A percentile compares a stretch with the other conserved stretches of the same genome.
phyloP scores from a whole-genome alignment of 2,113 vertebrate species.

The Mormyrus lacerda region DNA sequence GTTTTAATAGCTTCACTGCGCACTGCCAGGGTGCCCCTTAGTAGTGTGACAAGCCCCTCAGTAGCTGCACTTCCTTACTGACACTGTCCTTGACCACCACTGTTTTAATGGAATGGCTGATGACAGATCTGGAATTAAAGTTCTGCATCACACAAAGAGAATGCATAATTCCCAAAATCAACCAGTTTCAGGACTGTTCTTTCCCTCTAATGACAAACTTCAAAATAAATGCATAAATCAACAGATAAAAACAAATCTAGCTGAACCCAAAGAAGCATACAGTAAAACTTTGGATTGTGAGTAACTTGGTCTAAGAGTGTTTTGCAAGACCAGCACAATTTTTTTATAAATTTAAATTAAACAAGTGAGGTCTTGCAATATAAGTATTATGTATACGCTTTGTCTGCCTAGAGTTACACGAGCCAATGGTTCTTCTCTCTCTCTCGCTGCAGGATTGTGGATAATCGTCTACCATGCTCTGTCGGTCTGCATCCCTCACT shows the following conservation, averaged over 20 bases:
- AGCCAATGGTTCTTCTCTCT: too few species aligned
- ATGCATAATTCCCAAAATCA: background rate
- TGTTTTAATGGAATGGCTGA: background rate
- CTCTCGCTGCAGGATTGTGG: too few species aligned
- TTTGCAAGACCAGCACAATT: too few species aligned
- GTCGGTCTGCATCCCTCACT: too few species aligned
- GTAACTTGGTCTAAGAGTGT: too few species aligned
- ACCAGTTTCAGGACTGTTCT: background rate
- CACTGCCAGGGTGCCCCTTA: background rate
- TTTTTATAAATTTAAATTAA: too few species aligned
- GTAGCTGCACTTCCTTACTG: background rate
- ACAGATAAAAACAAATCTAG: background rate
- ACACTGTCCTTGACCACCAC: background rate
- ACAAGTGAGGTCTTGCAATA: too few species aligned
- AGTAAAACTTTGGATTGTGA: too few species aligned
- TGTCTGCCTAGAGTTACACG: too few species aligned
- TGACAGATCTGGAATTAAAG: background rate
- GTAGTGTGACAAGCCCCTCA: background rate
- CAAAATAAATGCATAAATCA: background rate
- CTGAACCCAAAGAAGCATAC: background rate
- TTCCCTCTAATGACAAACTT: background rate
- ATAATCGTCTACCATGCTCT: too few species aligned
- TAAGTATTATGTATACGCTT: too few species aligned
- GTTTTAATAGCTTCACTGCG: background rate
- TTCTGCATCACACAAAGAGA: conserved; percentile 1